A percentile compares a stretch with the other conserved stretches of the same genome.
Conservation (phyloP, 2,888 invertebrate species). For the Amphipoea lucens region DNA sequence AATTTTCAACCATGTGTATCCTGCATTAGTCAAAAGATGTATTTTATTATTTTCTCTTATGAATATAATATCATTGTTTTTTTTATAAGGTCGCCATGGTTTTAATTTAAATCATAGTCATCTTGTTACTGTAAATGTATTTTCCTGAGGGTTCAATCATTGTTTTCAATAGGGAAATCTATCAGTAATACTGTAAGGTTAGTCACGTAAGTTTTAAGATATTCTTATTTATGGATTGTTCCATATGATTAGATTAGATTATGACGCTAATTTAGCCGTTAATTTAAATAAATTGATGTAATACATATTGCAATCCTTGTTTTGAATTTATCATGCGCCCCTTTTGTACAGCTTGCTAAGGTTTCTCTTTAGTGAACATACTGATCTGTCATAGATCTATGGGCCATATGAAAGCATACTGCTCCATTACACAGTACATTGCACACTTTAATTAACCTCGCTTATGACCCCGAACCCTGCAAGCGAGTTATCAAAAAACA, state of each 20-base stretch:
- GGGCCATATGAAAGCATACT: background rate
- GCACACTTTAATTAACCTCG: too few species aligned
- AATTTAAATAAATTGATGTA: slow-evolving; percentile 80
- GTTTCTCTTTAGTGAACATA: background rate
- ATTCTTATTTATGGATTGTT: slow-evolving; percentile 73
- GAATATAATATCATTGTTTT: slow-evolving; percentile 31
- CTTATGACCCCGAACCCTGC: background rate
- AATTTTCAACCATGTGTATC: slow-evolving; percentile 35
- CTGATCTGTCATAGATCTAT: background rate
- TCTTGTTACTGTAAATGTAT: slow-evolving; percentile 60
- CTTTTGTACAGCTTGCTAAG: background rate
- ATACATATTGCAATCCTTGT: slow-evolving; percentile 59
- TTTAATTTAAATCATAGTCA: slow-evolving; percentile 53
- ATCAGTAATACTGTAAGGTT: slow-evolving; percentile 71
- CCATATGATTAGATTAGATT: slow-evolving; percentile 73
- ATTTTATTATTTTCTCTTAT: slow-evolving; percentile 19
- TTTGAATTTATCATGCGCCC: slow-evolving; percentile 31
- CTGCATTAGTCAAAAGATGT: slow-evolving; percentile 6
- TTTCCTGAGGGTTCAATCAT: slow-evolving; percentile 65
- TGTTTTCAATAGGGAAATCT: slow-evolving; percentile 66
- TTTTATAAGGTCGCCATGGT: slow-evolving; percentile 30
- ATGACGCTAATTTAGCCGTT: slow-evolving; percentile 76
- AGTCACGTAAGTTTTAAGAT: slow-evolving; percentile 77
- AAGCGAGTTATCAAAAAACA: too few species aligned
- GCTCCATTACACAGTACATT: background rate